These are phyloP conservation scores for Myathropa florea DNA, from an alignment of 2,888 invertebrate species.

Conservation along the genomic window DNA sequence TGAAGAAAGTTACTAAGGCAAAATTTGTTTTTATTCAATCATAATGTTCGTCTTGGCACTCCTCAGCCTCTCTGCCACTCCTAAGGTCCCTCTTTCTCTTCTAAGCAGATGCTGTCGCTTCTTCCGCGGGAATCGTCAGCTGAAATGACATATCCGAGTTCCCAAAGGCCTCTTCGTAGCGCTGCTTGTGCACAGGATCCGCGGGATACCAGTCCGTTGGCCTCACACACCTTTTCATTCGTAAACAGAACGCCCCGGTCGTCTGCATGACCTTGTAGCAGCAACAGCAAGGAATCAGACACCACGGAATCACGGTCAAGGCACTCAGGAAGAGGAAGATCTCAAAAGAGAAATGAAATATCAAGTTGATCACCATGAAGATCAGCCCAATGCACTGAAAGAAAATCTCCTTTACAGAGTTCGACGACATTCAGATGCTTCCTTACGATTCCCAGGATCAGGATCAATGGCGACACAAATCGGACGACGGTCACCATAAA, in stretches of 20 bases:
- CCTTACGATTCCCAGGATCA: neutral
- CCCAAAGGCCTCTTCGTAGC: slow-evolving; percentile 76
- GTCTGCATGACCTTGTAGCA: slow-evolving; percentile 73
- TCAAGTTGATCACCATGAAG: neutral
- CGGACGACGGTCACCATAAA: slow-evolving; percentile 78
- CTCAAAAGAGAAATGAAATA: neutral
- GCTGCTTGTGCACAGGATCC: slow-evolving; percentile 75
- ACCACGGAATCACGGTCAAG: slow-evolving; percentile 74
- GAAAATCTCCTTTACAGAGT: neutral
- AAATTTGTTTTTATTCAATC: too few species aligned
- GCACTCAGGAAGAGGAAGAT: slow-evolving; percentile 36
- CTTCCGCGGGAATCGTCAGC: too few species aligned
- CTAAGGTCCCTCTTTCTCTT: too few species aligned
- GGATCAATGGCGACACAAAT: slow-evolving; percentile 72
- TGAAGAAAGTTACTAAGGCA: too few species aligned
- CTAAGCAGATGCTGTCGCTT: too few species aligned
- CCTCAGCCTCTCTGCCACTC: too few species aligned
- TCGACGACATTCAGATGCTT: neutral
- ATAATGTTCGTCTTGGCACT: too few species aligned
- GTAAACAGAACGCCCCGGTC: slow-evolving; percentile 73
- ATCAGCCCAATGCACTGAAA: neutral
- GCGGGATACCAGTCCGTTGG: slow-evolving; percentile 79
- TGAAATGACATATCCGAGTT: slow-evolving; percentile 77
- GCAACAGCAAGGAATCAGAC: slow-evolving; percentile 76
- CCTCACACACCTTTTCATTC: slow-evolving; percentile 74